phyloP scores from a whole-genome alignment of 1,140 invertebrate species.

The Cylas formicarius region DNA sequence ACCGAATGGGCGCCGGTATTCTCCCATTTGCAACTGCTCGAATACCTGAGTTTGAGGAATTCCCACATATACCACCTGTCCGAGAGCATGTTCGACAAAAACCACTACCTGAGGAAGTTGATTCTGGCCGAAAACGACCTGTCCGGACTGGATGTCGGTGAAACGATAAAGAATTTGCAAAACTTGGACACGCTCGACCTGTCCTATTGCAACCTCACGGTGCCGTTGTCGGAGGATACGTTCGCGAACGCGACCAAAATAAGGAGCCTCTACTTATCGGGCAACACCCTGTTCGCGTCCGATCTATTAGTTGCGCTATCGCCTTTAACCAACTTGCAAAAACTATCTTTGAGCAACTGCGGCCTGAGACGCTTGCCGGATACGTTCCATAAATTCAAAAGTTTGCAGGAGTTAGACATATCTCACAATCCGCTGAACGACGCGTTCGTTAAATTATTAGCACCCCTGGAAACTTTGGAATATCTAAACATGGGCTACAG shows the following conservation, averaged over 20 bases:
- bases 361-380: conserved; percentile 55
- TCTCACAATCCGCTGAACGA: conserved; percentile 62
- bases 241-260: conserved; percentile 62
- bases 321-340: conserved; percentile 56
- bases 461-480: conserved; percentile 57
- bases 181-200: conserved; percentile 61
- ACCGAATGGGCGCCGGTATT: conserved; percentile 56
- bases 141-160: conserved; percentile 54
- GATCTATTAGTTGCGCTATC: conserved; percentile 59
- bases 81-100: conserved; percentile 58
- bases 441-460: conserved; percentile 59
- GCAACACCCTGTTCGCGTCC: conserved; percentile 59
- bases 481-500: conserved; percentile 69
- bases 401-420: conserved; percentile 59
- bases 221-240: conserved; percentile 58
- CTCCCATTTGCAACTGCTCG: conserved; percentile 51
- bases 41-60: conserved; percentile 57
- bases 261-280: conserved; percentile 56
- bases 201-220: conserved; percentile 60
- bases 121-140: conserved; percentile 60
- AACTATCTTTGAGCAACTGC: conserved; percentile 60
- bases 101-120: conserved; percentile 56
- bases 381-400: conserved; percentile 57
- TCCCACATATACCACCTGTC: conserved; percentile 55
- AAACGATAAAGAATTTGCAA: conserved; percentile 57